Conservation (phyloP, 2,113 vertebrate genomes). For the Cepphus grylle region DNA sequence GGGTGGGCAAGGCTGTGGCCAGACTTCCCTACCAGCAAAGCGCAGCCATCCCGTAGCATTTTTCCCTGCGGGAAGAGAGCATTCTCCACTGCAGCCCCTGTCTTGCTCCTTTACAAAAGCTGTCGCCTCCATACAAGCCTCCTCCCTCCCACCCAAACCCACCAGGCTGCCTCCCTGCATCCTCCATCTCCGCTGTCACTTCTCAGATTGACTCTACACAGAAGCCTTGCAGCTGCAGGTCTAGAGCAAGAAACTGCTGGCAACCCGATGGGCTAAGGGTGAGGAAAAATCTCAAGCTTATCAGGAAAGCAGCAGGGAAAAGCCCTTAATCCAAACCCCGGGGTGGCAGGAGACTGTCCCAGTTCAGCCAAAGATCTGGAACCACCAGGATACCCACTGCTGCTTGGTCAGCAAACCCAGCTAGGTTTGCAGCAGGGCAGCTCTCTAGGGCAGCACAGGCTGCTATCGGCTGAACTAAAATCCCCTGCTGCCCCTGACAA, state of each 20-base stretch:
- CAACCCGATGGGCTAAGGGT: background rate
- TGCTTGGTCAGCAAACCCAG: background rate
- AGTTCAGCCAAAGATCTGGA: background rate
- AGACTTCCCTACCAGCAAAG: background rate
- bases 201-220: background rate
- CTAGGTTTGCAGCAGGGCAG: background rate
- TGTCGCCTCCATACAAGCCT: background rate
- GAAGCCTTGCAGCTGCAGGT: background rate
- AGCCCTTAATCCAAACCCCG: background rate
- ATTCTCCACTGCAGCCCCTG: background rate
- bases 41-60: background rate
- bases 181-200: background rate
- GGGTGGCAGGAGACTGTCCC: background rate
- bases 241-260: background rate
- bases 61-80: background rate
- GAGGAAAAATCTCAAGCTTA: background rate
- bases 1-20: background rate
- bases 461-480: background rate
- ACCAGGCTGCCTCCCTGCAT: background rate
- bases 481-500: constrained; percentile 27
- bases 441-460: background rate
- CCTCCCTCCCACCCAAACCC: background rate
- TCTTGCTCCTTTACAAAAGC: background rate
- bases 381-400: background rate
- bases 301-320: background rate